Base-by-base conservation (phyloP, 2,888 invertebrate genomes). In the Pedicia rivosa region DNA sequence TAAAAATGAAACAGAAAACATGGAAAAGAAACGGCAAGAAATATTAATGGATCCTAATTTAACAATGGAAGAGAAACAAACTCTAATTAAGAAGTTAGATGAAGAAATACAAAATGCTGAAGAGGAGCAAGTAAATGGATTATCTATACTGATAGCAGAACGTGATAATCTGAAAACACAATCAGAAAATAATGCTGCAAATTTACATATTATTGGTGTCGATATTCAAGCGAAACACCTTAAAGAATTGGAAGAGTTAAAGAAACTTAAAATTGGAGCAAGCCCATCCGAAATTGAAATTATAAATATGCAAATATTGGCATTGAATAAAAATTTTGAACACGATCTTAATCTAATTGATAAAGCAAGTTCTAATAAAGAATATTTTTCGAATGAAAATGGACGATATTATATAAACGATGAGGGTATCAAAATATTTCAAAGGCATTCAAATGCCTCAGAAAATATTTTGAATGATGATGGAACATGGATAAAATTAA, bases 371-470 rank as follows among this genome's bases (percentile, higher is more conserved):
- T 16, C 25, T 4, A 15, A 15, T 9, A 25, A n/a, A 7, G 25
- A 35, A 7, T 35, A 35, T 12, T 12, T 17, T 10, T 16, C 15
- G 2, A 26, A 35, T n/a, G 5, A 35, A 17, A 15, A 12, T 8
- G 35, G 35, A 6, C 35, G 35, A 25, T 35, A 14, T 35, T 35
- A 26, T 26, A 12, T 35, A 5, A 22, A 33, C 14, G 15, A 25
- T 2, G 25, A 35, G 5, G 35, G 35, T 3, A 15, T 25, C 12
- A 26, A 26, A 16, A 16, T 35, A 8, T 35, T 26, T 16, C 35
- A 35, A 17, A 10, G 35, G 6, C 16, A 35, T 25, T 35, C 35
- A 10, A 25, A 25, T 12, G 35, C 35, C 1, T 35, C 35, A 16
- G 25, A 25, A 17, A 26, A 35, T 25, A 16, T 35, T 7, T 8